Evolutionary conservation across 37 sponge, comb jelly and placozoan genomes (phyloP).

Genomic region (Eunapius fragilis): DNA sequence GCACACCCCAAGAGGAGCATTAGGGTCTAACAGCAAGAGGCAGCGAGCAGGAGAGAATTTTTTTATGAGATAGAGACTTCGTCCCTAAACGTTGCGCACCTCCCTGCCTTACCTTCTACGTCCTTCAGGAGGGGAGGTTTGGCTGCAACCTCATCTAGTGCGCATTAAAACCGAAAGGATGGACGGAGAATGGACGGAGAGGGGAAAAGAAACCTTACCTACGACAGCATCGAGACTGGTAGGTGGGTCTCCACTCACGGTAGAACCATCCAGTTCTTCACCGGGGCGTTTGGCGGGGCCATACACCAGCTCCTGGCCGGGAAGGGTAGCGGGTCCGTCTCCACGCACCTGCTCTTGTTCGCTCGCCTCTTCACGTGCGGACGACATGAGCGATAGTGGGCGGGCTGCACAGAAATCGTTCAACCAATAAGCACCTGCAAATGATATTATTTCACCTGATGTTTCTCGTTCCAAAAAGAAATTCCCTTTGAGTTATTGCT

Average conservation of each 20-base stretch:
- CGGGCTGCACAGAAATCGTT: background rate
- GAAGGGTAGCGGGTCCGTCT: background rate
- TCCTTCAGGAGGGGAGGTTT: background rate
- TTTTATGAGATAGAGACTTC: background rate
- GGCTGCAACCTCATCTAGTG: background rate
- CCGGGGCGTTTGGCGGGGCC: background rate
- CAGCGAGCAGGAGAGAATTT: background rate
- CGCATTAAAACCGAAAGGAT: background rate
- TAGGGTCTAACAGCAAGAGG: background rate
- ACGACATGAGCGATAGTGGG: background rate
- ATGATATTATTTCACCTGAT: too few relatives aligned
- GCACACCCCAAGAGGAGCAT: constrained; percentile 54
- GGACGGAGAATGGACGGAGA: background rate
- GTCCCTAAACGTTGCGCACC: background rate
- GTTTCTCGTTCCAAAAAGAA: too few relatives aligned
- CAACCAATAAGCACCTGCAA: too few relatives aligned
- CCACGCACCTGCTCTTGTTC: background rate
- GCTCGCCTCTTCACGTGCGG: background rate
- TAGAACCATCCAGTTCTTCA: background rate
- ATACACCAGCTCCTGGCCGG: background rate
- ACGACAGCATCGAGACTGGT: background rate
- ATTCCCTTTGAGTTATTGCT: too few relatives aligned
- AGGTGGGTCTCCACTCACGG: background rate
- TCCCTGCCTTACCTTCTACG: background rate
- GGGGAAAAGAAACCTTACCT: background rate